phyloP scores from a whole-genome alignment of 2,888 invertebrate genomes.

The Hofmannophila pseudospretella region DNA sequence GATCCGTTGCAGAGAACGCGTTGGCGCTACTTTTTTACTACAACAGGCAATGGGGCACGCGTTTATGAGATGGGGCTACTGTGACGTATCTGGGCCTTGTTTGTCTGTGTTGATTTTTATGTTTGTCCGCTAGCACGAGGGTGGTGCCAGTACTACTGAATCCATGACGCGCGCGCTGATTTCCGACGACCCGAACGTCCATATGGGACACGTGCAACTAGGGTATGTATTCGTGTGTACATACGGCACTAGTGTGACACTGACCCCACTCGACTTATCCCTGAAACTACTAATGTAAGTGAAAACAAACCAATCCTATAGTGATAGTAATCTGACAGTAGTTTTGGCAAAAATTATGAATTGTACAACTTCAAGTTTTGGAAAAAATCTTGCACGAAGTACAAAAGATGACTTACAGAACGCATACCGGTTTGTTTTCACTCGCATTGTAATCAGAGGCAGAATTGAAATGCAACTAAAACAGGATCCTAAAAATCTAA shows the following conservation, averaged over 20 bases:
- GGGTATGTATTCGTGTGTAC: slow-evolving; percentile 88
- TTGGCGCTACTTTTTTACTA: slow-evolving; percentile 76
- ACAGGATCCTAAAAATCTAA: too few species aligned
- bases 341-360: too few species aligned
- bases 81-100: slow-evolving; percentile 60
- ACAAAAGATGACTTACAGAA: too few species aligned
- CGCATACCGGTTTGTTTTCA: not conserved
- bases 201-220: slow-evolving; percentile 95
- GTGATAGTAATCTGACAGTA: too few species aligned
- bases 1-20: slow-evolving; percentile 44
- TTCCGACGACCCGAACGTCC: slow-evolving; percentile 93
- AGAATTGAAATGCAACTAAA: slow-evolving; percentile 4
- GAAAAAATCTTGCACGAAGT: too few species aligned
- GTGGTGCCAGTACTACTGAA: slow-evolving; percentile 94
- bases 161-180: slow-evolving; percentile 97
- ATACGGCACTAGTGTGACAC: slow-evolving; percentile 57
- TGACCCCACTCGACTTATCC: slow-evolving; percentile 24
- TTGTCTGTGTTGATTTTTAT: slow-evolving; percentile 64
- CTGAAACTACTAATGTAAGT: slow-evolving; percentile 4
- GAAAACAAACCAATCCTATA: slow-evolving; percentile 1
- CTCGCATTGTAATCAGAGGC: not conserved
- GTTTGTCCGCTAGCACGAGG: slow-evolving; percentile 91
- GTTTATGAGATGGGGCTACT: slow-evolving; percentile 34
- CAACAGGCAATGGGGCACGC: slow-evolving; percentile 55
- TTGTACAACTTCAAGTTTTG: too few species aligned